A percentile compares a stretch with the other conserved stretches of the same genome.
Conservation (phyloP, 2,888 invertebrate genomes). For the Lottia gigantea region DNA sequence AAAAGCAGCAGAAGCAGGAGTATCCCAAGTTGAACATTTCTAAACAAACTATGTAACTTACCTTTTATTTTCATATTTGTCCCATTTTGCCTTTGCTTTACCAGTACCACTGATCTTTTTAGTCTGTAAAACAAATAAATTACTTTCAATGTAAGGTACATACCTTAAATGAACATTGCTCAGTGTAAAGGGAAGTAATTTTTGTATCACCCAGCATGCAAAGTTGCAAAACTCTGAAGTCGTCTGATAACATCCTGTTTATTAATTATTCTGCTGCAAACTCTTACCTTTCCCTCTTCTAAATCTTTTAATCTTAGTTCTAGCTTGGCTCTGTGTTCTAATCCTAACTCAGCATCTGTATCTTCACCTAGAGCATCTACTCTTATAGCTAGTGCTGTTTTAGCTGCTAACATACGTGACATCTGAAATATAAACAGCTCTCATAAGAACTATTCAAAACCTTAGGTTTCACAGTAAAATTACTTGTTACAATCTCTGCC, state of each 20-base stretch:
- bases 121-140: conserved; percentile 65
- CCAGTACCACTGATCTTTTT: conserved; percentile 87
- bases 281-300: conserved; percentile 83
- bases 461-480: no score
- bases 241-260: no score
- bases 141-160: no score
- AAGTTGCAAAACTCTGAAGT: no score
- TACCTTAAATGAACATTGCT: no score
- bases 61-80: conserved; percentile 90
- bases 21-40: neutral
- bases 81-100: conserved; percentile 86
- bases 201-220: no score
- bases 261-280: no score
- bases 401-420: conserved; percentile 96
- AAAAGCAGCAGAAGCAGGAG: neutral
- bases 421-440: conserved; percentile 63
- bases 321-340: conserved; percentile 88
- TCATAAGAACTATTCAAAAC: no score
- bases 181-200: no score
- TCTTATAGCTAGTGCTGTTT: conserved; percentile 90
- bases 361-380: conserved; percentile 97
- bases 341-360: conserved; percentile 81
- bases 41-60: conserved; percentile 44
- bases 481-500: no score
- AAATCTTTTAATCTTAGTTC: conserved; percentile 80